Conservation (phyloP, 1,140 invertebrate genomes). For the Dreissena polymorpha region DNA sequence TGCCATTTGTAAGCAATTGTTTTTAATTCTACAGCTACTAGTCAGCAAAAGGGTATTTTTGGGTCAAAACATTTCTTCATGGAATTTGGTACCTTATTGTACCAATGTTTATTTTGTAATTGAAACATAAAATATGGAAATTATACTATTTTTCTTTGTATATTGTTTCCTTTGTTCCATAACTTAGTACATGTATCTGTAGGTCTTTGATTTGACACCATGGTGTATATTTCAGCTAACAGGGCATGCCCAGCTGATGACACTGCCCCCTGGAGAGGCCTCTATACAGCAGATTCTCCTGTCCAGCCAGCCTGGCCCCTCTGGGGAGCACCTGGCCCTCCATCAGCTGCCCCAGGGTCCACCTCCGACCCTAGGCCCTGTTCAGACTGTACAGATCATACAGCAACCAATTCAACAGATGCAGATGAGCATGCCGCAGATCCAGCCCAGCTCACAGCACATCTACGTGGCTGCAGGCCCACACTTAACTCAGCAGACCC, state of each 20-base stretch:
- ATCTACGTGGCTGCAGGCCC: constrained; percentile 6
- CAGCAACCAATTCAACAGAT: constrained; percentile 23
- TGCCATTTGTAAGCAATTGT: too few species aligned
- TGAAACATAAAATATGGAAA: too few species aligned
- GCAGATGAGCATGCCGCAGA: constrained; percentile 11
- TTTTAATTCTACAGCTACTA: too few species aligned
- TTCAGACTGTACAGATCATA: constrained; percentile 37
- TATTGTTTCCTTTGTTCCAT: too few species aligned
- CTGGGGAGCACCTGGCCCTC: constrained; percentile 17
- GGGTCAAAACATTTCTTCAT: too few species aligned
- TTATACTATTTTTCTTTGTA: too few species aligned
- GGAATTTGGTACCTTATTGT: too few species aligned
- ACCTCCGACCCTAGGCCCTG: background rate
- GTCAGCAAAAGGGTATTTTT: too few species aligned
- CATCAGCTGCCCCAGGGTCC: constrained; percentile 34
- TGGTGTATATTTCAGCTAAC: too few species aligned
- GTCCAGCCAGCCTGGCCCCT: background rate
- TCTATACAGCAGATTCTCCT: constrained; percentile 33
- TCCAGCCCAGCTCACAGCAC: constrained; percentile 15
- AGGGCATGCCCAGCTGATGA: constrained; percentile 19
- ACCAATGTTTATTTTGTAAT: too few species aligned
- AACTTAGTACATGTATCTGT: too few species aligned
- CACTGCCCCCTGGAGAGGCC: constrained; percentile 7
- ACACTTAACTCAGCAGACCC: constrained; percentile 10
- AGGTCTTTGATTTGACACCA: too few species aligned